A percentile compares a stretch with the other conserved stretches of the same genome.
Evolutionary conservation across 2,888 invertebrate species (phyloP).

Genomic region (Microctonus hyperodae): DNA sequence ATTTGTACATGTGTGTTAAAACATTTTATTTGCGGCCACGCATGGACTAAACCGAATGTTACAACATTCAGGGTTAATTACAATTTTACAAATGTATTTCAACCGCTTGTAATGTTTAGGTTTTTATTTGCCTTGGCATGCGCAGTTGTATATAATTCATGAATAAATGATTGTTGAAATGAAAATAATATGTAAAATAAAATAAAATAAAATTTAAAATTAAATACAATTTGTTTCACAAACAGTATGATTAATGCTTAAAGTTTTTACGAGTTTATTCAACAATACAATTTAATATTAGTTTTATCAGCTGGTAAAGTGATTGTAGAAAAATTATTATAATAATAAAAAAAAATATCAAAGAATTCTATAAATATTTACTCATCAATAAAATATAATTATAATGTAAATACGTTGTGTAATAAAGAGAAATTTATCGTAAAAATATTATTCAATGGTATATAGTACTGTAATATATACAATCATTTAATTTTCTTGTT

Average conservation of each 20-base stretch:
- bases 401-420: background rate
- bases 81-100: conserved; percentile 21
- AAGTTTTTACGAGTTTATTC: background rate
- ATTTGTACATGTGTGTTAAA: conserved; percentile 1
- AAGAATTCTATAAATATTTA: background rate
- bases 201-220: background rate
- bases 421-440: background rate
- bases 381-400: background rate
- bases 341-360: background rate
- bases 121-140: no score
- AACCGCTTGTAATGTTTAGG: conserved; percentile 14
- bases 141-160: background rate
- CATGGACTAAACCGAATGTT: conserved; percentile 2
- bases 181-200: background rate
- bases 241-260: background rate
- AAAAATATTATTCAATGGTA: background rate
- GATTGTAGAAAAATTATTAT: background rate
- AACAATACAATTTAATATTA: background rate
- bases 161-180: background rate
- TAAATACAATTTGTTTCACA: background rate
- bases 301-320: background rate
- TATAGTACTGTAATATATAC: background rate
- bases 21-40: conserved; percentile 20
- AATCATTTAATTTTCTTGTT: conserved; percentile 1
- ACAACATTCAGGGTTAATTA: conserved; percentile 15